These are phyloP conservation scores for Alligator mississippiensis DNA, from an alignment of 2,113 vertebrate genomes.

Conservation along the genomic window DNA sequence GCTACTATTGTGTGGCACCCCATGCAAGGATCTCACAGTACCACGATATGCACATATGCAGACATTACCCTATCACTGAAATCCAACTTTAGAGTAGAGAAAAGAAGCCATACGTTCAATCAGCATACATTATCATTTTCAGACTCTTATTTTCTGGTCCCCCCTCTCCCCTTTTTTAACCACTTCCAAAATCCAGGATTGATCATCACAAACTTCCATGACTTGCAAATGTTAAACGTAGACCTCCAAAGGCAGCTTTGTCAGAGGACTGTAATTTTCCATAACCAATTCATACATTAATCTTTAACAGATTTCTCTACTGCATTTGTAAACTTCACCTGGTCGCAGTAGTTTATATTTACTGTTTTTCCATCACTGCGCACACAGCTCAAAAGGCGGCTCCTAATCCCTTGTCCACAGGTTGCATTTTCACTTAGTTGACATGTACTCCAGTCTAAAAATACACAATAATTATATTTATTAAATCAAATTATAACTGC, in stretches of 20 bases:
- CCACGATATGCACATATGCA: background rate
- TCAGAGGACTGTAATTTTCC: background rate
- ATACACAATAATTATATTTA: slow-evolving; percentile 20
- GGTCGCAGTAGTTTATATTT: slow-evolving; percentile 80
- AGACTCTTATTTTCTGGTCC: background rate
- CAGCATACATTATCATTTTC: background rate
- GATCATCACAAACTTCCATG: background rate
- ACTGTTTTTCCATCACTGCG: slow-evolving; percentile 88
- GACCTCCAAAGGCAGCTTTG: background rate
- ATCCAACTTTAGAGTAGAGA: background rate
- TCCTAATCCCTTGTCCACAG: slow-evolving; percentile 86
- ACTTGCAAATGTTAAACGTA: background rate
- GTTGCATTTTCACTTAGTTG: slow-evolving; percentile 88
- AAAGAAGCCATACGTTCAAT: background rate
- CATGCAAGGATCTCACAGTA: background rate
- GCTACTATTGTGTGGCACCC: no score
- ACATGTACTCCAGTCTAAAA: slow-evolving; percentile 94
- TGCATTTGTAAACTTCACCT: slow-evolving; percentile 76
- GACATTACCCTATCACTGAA: background rate
- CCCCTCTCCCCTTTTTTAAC: background rate
- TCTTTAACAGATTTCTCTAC: background rate
- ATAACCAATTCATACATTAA: rapidly evolving
- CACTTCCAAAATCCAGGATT: background rate
- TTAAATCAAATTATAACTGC: rapidly evolving
- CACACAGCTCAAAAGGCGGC: slow-evolving; percentile 87